These are phyloP conservation scores for Euproctis similis DNA, from an alignment of 2,888 invertebrate genomes.

Conservation along the genomic window DNA sequence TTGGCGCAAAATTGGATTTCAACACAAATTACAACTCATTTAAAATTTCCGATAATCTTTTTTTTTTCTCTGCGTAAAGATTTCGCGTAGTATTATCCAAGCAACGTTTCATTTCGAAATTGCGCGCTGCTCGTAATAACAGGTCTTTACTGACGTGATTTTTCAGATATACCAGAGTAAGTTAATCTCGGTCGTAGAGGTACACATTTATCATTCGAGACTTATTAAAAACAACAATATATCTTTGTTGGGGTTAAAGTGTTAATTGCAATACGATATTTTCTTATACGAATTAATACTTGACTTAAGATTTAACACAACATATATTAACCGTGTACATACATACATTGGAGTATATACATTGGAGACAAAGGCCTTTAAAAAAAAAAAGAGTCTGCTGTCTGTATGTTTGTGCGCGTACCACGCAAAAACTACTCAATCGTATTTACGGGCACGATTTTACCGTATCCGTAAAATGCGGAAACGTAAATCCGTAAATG, in stretches of 20 bases:
- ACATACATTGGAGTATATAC: no score
- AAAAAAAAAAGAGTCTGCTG: slow-evolving; percentile 5
- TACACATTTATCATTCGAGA: slow-evolving; percentile 39
- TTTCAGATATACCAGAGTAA: no score
- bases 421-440: no score
- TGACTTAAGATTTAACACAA: slow-evolving; percentile 19
- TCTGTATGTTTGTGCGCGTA: no score
- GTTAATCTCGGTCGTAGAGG: no score
- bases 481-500: no score
- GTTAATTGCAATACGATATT: no score
- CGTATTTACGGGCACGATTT: no score
- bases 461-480: no score
- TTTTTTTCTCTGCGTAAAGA: slow-evolving; percentile 12
- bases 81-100: slow-evolving; percentile 13
- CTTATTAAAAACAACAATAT: slow-evolving; percentile 47
- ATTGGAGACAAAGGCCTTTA: no score
- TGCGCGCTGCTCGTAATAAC: slow-evolving; percentile 17
- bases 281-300: no score
- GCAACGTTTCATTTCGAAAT: slow-evolving; percentile 18
- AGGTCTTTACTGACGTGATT: slow-evolving; percentile 20
- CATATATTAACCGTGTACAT: slow-evolving; percentile 23
- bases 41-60: slow-evolving; percentile 26
- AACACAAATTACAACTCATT: slow-evolving; percentile 54
- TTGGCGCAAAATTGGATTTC: slow-evolving; percentile 63
- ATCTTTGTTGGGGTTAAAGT: slow-evolving; percentile 26